Percentiles rank a stretch among this genome's conserved stretches.
phyloP scores from a whole-genome alignment of 2,113 vertebrate species.

The Cichladusa arquata region DNA sequence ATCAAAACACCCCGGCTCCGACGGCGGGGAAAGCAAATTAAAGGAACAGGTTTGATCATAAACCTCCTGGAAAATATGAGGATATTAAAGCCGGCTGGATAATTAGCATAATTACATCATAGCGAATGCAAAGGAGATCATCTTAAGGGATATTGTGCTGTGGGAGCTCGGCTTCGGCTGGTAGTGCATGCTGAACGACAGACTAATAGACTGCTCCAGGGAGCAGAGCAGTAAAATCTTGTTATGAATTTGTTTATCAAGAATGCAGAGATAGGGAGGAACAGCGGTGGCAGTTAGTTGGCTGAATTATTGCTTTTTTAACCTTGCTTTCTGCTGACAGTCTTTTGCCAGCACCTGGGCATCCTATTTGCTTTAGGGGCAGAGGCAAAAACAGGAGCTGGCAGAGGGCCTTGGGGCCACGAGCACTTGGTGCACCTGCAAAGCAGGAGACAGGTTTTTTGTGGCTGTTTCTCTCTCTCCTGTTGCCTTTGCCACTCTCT shows the following conservation, averaged over 20 bases:
- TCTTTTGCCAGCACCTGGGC: neutral
- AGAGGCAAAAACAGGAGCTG: neutral
- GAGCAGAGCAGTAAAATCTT: slow-evolving; percentile 22
- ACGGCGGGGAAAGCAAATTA: neutral
- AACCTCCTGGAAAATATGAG: slow-evolving; percentile 21
- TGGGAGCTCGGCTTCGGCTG: neutral
- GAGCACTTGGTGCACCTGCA: accelerated
- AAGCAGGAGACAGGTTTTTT: neutral
- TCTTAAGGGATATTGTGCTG: slow-evolving; percentile 29
- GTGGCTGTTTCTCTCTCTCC: neutral
- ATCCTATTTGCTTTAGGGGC: neutral
- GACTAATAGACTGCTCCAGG: slow-evolving; percentile 27
- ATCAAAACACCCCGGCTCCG: neutral
- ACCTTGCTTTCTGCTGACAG: slow-evolving; percentile 18
- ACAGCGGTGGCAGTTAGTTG: neutral
- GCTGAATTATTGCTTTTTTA: slow-evolving; percentile 24
- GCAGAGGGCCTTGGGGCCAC: neutral
- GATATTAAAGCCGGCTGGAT: slow-evolving; percentile 23
- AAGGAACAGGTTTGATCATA: slow-evolving; percentile 47
- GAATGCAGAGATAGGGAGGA: slow-evolving; percentile 1
- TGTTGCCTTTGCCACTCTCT: neutral
- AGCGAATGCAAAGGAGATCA: slow-evolving; percentile 30
- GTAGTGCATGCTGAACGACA: slow-evolving; percentile 5
- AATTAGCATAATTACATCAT: slow-evolving; percentile 56
- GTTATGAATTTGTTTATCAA: slow-evolving; percentile 50